Evolutionary conservation across 1,140 invertebrate species (phyloP).

Genomic region (Zaprionus lachaisei): DNA sequence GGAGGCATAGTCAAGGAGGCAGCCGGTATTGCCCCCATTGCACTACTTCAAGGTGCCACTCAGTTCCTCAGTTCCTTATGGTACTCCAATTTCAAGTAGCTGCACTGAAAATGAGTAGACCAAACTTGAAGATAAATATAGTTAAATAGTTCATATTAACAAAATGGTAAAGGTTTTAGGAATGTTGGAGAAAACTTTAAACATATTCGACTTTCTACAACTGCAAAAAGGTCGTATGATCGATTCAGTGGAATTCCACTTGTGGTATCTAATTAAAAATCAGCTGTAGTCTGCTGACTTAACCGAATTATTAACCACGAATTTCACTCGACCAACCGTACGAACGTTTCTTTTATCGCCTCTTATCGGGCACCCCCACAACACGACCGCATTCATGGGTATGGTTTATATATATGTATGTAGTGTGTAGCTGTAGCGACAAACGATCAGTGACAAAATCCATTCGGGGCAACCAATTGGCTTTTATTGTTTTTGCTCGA

Average conservation of each 20-base stretch:
- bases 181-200: constrained; percentile 8
- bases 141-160: not conserved
- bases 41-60: not conserved
- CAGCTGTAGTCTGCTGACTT: constrained; percentile 5
- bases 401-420: not conserved
- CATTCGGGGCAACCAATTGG: constrained; percentile 20
- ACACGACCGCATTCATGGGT: not conserved
- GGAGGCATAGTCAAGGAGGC: not conserved
- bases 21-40: not conserved
- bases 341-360: constrained; percentile 1
- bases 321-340: not conserved
- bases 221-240: constrained; percentile 1
- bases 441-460: constrained; percentile 32
- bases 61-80: not conserved
- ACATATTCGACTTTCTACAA: not conserved
- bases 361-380: constrained; percentile 18
- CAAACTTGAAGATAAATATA: not conserved
- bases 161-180: not conserved
- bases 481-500: constrained; percentile 10
- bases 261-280: constrained; percentile 15
- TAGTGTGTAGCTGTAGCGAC: constrained; percentile 5
- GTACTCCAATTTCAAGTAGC: not conserved
- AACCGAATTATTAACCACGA: constrained; percentile 5
- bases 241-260: constrained; percentile 8
- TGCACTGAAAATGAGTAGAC: not conserved